Conservation (phyloP, 1,140 invertebrate species). For the Drosophila subobscura region DNA sequence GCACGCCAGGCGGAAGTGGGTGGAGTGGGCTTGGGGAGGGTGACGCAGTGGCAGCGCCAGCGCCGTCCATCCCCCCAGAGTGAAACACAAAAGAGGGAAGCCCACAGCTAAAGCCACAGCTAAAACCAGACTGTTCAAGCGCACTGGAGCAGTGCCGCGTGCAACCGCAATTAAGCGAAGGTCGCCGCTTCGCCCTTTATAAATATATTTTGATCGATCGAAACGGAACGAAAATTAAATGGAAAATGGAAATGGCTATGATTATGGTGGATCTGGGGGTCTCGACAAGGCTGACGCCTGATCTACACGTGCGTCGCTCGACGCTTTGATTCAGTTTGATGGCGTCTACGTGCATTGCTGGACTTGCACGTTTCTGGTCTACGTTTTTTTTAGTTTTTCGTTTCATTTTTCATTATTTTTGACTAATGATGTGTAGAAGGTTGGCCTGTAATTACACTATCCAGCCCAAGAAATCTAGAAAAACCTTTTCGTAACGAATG, state of each 20-base stretch:
- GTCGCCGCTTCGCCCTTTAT: conserved; percentile 46
- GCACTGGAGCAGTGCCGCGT: conserved; percentile 7
- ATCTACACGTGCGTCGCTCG: conserved; percentile 58
- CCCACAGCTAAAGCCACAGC: conserved; percentile 10
- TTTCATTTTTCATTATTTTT: conserved; percentile 7
- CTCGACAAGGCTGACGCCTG: conserved; percentile 60
- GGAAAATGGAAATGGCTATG: conserved; percentile 17
- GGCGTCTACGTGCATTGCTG: conserved; percentile 54
- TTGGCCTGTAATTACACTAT: conserved; percentile 34
- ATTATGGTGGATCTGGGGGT: conserved; percentile 23
- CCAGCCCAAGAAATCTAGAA: too few species aligned
- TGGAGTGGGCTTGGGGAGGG: conserved; percentile 20
- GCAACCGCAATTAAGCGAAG: conserved; percentile 66
- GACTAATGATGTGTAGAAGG: conserved; percentile 53
- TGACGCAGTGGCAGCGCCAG: conserved; percentile 10
- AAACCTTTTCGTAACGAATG: too few species aligned
- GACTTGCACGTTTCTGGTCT: conserved; percentile 52
- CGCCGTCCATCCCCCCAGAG: conserved; percentile 2
- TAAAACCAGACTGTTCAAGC: conserved; percentile 26
- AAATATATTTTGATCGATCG: conserved; percentile 43
- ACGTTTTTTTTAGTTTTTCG: conserved; percentile 4
- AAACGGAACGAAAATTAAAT: conserved; percentile 30
- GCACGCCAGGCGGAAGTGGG: conserved; percentile 79
- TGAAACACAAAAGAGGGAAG: conserved; percentile 5
- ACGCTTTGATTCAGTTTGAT: conserved; percentile 69